Conservation (phyloP, 2,888 invertebrate genomes). For the Drosophila melanosoma region DNA sequence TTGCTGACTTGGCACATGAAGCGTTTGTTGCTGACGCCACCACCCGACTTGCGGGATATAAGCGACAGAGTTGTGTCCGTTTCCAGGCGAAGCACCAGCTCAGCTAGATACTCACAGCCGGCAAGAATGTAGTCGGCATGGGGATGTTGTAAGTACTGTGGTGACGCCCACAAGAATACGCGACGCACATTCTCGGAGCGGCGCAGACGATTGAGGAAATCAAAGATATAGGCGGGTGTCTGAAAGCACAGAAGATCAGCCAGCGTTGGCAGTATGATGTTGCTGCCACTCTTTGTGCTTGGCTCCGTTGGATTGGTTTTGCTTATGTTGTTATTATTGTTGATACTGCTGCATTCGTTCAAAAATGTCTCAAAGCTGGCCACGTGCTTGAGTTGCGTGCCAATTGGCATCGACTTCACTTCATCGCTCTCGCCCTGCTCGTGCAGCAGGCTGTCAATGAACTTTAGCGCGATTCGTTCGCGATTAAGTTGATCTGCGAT, state of each 20-base stretch:
- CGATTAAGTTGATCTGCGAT: conserved; percentile 80
- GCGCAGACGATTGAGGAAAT: conserved; percentile 77
- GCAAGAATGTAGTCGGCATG: conserved; percentile 76
- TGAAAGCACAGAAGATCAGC: conserved; percentile 79
- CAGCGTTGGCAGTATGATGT: conserved; percentile 80
- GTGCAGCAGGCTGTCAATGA: conserved; percentile 75
- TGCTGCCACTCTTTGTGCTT: conserved; percentile 57
- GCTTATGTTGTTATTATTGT: conserved; percentile 43
- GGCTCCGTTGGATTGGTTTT: conserved; percentile 17
- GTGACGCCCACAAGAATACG: conserved; percentile 82
- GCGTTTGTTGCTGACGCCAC: conserved; percentile 77
- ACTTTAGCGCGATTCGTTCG: conserved; percentile 79
- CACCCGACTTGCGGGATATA: conserved; percentile 79
- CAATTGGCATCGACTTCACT: conserved; percentile 68
- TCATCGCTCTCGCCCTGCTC: conserved; percentile 79
- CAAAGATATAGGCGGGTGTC: conserved; percentile 74
- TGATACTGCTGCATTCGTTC: conserved; percentile 53
- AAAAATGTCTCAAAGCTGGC: conserved; percentile 63
- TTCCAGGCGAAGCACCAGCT: conserved; percentile 79
- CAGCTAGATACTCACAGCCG: conserved; percentile 83
- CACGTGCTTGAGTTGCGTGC: conserved; percentile 57
- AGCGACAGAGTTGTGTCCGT: conserved; percentile 71
- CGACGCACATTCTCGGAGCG: conserved; percentile 74
- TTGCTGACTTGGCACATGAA: conserved; percentile 76
- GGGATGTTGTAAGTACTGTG: conserved; percentile 66